These are phyloP conservation scores for Vicugna pacos DNA, from an alignment of 2,113 vertebrate species.

Conservation along the genomic window DNA sequence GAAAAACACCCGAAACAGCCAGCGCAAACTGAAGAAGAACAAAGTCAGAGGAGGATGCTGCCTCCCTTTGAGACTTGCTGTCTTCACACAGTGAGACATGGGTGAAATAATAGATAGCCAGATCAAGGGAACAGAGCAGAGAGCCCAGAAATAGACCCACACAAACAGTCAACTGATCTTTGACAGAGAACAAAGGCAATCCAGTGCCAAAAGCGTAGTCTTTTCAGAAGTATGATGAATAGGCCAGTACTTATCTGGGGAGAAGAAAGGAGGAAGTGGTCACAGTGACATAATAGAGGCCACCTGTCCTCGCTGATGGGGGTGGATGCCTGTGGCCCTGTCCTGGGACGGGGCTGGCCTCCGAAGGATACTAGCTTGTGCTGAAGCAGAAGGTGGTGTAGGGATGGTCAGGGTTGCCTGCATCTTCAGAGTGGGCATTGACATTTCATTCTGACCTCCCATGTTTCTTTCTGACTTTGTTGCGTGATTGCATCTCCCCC, in stretches of 20 bases:
- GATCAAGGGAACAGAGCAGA: neutral
- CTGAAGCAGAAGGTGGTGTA: fast-evolving
- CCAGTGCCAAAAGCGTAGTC: neutral
- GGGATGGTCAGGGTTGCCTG: neutral
- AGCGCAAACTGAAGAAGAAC: neutral
- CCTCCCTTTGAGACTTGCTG: neutral
- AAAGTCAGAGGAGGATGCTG: neutral
- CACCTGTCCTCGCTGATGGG: neutral
- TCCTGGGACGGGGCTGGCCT: neutral
- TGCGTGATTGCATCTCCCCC: neutral
- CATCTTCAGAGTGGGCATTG: fast-evolving
- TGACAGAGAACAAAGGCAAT: too few relatives aligned
- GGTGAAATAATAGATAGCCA: neutral
- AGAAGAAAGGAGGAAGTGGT: neutral
- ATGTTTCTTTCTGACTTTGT: neutral
- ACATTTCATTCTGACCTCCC: fast-evolving
- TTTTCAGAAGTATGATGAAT: neutral
- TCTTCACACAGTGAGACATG: too few relatives aligned
- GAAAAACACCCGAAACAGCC: too few relatives aligned
- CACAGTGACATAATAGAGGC: neutral
- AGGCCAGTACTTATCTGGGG: neutral
- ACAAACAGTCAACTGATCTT: neutral
- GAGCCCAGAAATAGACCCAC: neutral
- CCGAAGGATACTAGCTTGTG: fast-evolving
- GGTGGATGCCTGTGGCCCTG: neutral